Base-by-base conservation (phyloP, 2,797 vertebrate species). In the Squalus acanthias region DNA sequence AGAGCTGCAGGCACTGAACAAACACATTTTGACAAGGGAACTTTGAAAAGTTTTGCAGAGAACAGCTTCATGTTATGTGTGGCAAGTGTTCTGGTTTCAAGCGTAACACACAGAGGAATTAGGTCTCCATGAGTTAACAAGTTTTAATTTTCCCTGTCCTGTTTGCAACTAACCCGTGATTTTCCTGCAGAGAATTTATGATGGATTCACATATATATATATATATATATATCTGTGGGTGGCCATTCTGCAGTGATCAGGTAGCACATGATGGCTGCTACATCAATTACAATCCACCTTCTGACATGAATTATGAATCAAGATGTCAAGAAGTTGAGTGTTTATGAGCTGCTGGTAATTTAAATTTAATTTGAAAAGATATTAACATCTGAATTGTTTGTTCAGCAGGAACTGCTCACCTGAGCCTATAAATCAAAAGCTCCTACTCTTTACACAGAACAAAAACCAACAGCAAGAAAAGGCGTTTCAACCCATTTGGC, bases 291-390 rank as follows among this genome's bases (percentile, higher is more conserved):
- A 29, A 74, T 33, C 46, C 69, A 7, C 20, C 12, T 13, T 1
- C 67, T 53, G 94, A 53, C 69, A 72, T 95, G 94, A 95, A 74
- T 72, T 95, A 95, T 95, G 67, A 95, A 95, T 72, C 53, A 74
- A 57, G 70, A 76, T 72, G 69, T 95, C 94, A 76, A 76, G 94
- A 57, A 50, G 65, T 94, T n/a, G 6, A 8, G 17, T 94, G 33
- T 94, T 95, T 60, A 76, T n/a, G 94, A 76, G 70, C 3, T 33
- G 50, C 57, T 76, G 94, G 46, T 72, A 74, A 95, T 95, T 95
- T 95, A 74, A 95, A 76, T 72, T 57, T 95, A 95, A 74, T 74
- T 95, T 57, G 70, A 74, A 95, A 76, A 57, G 70, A 29, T 29
- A 76, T 72, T 74, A 95, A 33, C 70, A 57, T 72, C 39, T 53